Conservation (phyloP, 2,888 invertebrate genomes). For the Theretra japonica region DNA sequence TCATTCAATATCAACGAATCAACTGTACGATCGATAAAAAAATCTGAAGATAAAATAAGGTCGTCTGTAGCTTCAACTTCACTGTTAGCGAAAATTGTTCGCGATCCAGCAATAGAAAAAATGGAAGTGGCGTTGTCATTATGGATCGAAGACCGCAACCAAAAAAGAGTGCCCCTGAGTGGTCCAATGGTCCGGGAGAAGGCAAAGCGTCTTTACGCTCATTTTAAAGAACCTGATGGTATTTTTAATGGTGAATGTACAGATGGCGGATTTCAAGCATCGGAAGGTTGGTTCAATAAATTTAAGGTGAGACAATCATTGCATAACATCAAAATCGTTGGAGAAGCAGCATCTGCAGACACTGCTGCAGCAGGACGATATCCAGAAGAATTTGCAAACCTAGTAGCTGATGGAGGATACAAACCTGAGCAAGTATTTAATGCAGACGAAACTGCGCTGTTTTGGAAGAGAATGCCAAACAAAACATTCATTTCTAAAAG, state of each 20-base stretch:
- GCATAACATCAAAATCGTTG: conserved; percentile 42
- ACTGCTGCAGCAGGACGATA: conserved; percentile 43
- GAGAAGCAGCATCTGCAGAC: conserved; percentile 43
- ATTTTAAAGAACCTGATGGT: conserved; percentile 41
- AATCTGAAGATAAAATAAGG: conserved; percentile 42
- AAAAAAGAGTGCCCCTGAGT: conserved; percentile 38
- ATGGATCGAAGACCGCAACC: conserved; percentile 42
- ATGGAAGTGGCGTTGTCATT: conserved; percentile 40
- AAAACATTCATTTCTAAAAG: conserved; percentile 44
- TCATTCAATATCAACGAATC: conserved; percentile 42
- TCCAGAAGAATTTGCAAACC: conserved; percentile 43
- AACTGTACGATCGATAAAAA: conserved; percentile 37
- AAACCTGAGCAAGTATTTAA: conserved; percentile 40
- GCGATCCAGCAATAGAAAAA: not conserved
- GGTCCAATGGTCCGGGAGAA: conserved; percentile 42
- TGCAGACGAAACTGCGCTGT: conserved; percentile 39
- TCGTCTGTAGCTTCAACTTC: conserved; percentile 43
- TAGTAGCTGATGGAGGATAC: conserved; percentile 35
- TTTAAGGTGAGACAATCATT: conserved; percentile 44
- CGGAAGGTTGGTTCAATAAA: conserved; percentile 45
- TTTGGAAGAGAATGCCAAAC: conserved; percentile 45
- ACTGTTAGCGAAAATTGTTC: conserved; percentile 40
- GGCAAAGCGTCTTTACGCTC: conserved; percentile 44
- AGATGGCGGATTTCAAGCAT: conserved; percentile 39
- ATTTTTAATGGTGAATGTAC: conserved; percentile 35